Percentiles rank a stretch among this genome's conserved stretches.
Conservation (phyloP, 2,113 vertebrate genomes). For the Peromyscus leucopus region DNA sequence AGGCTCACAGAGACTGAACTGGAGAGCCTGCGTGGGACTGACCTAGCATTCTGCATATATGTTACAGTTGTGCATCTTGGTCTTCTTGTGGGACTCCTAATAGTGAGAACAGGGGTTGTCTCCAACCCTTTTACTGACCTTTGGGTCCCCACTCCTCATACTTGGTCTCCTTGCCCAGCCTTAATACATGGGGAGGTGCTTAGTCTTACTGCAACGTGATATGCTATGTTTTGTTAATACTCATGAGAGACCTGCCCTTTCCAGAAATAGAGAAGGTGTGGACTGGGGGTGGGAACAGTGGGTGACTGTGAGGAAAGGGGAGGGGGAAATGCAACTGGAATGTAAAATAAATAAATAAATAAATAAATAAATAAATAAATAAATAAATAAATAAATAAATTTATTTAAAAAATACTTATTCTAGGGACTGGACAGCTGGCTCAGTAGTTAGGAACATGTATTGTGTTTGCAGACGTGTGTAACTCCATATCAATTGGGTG, state of each 20-base stretch:
- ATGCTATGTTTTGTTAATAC: not conserved
- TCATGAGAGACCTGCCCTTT: not conserved
- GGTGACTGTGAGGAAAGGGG: not conserved
- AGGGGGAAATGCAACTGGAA: not conserved
- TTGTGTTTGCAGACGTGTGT: no score
- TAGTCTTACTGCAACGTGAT: not conserved
- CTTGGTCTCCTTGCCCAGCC: not conserved
- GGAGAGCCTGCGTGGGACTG: not conserved
- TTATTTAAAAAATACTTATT: not conserved
- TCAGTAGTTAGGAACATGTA: not conserved
- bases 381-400: not conserved
- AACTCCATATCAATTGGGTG: not conserved
- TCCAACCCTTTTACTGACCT: not conserved
- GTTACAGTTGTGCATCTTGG: not conserved
- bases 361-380: not conserved
- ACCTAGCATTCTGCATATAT: not conserved
- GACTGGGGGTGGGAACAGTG: not conserved
- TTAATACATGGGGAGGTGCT: not conserved
- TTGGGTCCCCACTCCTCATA: not conserved
- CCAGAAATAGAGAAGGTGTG: not conserved
- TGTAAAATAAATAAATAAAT: not conserved
- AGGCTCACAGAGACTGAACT: not conserved
- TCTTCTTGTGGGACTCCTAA: not conserved
- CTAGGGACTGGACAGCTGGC: not conserved
- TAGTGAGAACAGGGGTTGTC: not conserved